phyloP scores from a whole-genome alignment of 1,140 invertebrate species.

The Ladona fulva region DNA sequence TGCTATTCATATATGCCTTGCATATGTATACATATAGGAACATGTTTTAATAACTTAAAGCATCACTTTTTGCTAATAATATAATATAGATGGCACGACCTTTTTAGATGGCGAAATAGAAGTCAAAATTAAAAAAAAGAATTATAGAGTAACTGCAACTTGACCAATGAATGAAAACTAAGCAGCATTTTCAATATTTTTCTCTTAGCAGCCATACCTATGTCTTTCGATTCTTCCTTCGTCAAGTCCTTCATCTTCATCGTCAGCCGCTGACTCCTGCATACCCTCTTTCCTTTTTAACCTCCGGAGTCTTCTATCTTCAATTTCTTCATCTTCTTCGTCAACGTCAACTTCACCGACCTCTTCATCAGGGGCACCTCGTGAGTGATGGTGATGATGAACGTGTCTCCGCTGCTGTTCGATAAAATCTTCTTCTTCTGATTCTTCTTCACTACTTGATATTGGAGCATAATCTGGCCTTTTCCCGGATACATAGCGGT shows the following conservation, averaged over 20 bases:
- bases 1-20: too few relatives aligned
- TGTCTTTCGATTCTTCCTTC: slow-evolving; percentile 39
- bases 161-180: too few relatives aligned
- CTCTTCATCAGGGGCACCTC: slow-evolving; percentile 27
- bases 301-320: slow-evolving; percentile 68
- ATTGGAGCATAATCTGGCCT: slow-evolving; percentile 84
- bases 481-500: slow-evolving; percentile 86
- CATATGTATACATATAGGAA: too few relatives aligned
- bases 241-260: slow-evolving; percentile 35
- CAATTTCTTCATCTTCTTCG: slow-evolving; percentile 35
- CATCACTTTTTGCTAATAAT: too few relatives aligned
- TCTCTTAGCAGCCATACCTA: slow-evolving; percentile 22
- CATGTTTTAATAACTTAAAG: too few relatives aligned
- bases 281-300: slow-evolving; percentile 31
- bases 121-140: too few relatives aligned
- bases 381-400: not conserved
- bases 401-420: slow-evolving; percentile 36
- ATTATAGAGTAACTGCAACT: too few relatives aligned
- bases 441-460: slow-evolving; percentile 71
- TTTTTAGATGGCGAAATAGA: too few relatives aligned
- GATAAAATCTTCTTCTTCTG: slow-evolving; percentile 75
- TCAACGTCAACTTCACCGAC: slow-evolving; percentile 40
- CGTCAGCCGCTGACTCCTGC: slow-evolving; percentile 21
- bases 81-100: too few relatives aligned
- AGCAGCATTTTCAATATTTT: too few relatives aligned